phyloP scores from a whole-genome alignment of 2,113 vertebrate species.

The Ochotona princeps region DNA sequence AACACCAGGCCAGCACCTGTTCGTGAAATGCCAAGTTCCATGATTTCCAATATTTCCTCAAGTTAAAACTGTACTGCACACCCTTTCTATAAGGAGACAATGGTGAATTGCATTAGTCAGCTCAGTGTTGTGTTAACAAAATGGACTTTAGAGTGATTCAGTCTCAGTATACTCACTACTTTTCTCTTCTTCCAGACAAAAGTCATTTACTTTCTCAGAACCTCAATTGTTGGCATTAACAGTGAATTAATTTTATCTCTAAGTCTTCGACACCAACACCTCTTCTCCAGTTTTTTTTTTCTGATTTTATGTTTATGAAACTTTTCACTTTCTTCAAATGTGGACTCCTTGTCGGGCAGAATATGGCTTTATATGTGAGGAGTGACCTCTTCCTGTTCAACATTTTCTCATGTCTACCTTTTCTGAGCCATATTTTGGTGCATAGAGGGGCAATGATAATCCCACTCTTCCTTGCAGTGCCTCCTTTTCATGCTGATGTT shows the following conservation, averaged over 20 bases:
- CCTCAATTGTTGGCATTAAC: neutral
- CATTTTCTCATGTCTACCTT: neutral
- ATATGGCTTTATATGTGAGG: neutral
- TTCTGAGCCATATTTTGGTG: neutral
- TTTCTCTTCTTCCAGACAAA: neutral
- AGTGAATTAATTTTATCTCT: neutral
- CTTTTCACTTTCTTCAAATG: neutral
- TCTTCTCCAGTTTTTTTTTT: neutral
- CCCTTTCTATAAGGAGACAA: neutral
- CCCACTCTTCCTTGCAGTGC: neutral
- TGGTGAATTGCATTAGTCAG: neutral
- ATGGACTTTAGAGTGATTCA: neutral
- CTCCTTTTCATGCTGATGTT: neutral
- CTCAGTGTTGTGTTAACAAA: neutral
- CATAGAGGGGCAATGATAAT: neutral
- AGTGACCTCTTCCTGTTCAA: neutral
- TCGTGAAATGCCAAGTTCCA: neutral
- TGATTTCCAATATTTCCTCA: neutral
- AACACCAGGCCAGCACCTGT: neutral
- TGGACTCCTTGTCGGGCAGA: neutral
- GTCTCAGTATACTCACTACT: neutral
- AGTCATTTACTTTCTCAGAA: neutral
- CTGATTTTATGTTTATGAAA: accelerated
- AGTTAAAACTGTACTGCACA: neutral
- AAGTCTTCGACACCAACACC: neutral